These are phyloP conservation scores for Dicerorhinus sumatrensis DNA, from an alignment of 2,113 vertebrate genomes.

Conservation along the genomic window DNA sequence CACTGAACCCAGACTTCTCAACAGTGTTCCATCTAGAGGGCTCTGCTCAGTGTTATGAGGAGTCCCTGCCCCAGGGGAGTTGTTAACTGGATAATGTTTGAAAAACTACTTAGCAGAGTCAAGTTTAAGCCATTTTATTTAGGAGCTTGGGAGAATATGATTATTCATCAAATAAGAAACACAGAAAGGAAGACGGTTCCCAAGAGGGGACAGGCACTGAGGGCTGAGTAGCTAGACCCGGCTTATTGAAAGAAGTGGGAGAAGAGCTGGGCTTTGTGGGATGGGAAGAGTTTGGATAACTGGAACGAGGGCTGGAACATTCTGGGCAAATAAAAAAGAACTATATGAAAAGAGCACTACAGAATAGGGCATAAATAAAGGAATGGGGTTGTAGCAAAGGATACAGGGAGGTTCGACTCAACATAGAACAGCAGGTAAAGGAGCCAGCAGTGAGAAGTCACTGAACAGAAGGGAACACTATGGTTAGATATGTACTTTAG, in stretches of 20 bases:
- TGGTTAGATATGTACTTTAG: neutral
- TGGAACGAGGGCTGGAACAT: neutral
- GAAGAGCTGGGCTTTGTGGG: neutral
- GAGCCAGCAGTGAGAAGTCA: neutral
- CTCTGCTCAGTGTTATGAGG: neutral
- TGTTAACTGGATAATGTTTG: constrained; percentile 4
- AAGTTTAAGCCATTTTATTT: constrained; percentile 36
- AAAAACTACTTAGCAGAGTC: constrained; percentile 35
- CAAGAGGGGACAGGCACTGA: neutral
- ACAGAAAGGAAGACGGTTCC: neutral
- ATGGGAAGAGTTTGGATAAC: neutral
- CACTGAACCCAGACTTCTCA: neutral
- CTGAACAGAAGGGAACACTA: neutral
- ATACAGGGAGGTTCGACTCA: neutral
- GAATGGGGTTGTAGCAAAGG: neutral
- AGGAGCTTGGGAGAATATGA: constrained; percentile 15
- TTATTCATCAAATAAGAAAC: neutral
- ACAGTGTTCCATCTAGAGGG: neutral
- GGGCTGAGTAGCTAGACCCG: neutral
- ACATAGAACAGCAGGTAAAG: neutral
- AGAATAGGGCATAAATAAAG: neutral
- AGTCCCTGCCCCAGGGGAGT: neutral
- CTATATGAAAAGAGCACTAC: neutral
- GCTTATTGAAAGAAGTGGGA: neutral
- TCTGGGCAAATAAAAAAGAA: neutral